These are phyloP conservation scores for Dreissena polymorpha DNA, from an alignment of 1,140 invertebrate genomes.

Conservation along the genomic window DNA sequence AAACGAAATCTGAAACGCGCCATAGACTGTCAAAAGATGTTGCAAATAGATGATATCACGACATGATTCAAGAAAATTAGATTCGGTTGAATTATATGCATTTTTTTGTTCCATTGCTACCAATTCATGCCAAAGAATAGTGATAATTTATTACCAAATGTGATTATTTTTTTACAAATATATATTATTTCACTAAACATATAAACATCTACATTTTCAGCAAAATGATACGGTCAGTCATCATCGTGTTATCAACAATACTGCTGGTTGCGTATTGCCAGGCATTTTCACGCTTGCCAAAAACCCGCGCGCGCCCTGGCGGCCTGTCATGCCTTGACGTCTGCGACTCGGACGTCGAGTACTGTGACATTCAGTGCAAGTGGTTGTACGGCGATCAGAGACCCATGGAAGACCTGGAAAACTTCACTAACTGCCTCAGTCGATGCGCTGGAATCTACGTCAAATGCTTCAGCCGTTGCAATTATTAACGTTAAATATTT, in stretches of 20 bases:
- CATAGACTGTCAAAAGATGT: too few species aligned
- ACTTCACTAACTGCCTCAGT: neutral
- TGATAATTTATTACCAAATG: too few species aligned
- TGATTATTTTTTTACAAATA: too few species aligned
- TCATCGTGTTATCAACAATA: neutral
- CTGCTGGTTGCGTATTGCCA: neutral
- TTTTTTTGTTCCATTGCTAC: too few species aligned
- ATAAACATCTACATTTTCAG: too few species aligned
- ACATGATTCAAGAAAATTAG: too few species aligned
- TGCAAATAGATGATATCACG: too few species aligned
- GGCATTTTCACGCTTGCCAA: neutral
- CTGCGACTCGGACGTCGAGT: neutral
- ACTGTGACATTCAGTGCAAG: conserved; percentile 3
- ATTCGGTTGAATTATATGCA: too few species aligned
- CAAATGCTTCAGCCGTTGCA: neutral
- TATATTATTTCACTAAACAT: too few species aligned
- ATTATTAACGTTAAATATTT: neutral
- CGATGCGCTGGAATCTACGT: neutral
- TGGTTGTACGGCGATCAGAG: neutral
- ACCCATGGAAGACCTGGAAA: neutral
- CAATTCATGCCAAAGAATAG: too few species aligned
- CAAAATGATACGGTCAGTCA: neutral
- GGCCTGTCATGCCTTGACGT: neutral
- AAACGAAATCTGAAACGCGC: too few species aligned
- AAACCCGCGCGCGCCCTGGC: neutral